Percentiles rank a stretch among this genome's conserved stretches.
Evolutionary conservation across 2,888 invertebrate genomes (phyloP).

Genomic region (Desoria tigrina): DNA sequence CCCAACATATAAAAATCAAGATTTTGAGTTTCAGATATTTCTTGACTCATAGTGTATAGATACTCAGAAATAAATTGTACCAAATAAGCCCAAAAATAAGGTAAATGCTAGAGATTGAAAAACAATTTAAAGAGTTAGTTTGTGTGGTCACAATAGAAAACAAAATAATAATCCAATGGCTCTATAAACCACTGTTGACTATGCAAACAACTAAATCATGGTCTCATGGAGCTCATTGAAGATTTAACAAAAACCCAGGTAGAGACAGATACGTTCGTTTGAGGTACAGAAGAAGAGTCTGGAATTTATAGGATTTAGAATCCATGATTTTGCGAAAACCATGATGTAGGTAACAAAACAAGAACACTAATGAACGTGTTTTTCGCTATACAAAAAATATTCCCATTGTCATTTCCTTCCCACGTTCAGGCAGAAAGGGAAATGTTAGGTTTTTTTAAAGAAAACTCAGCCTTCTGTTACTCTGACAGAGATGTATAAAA

Average conservation of each 20-base stretch:
- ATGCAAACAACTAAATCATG: too few relatives aligned
- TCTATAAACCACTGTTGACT: too few relatives aligned
- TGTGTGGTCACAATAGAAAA: too few relatives aligned
- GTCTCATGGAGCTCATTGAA: too few relatives aligned
- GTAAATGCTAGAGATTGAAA: too few relatives aligned
- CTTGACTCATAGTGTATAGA: too few relatives aligned
- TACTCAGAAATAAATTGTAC: too few relatives aligned
- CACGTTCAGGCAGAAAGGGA: conserved; percentile 17
- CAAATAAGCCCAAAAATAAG: too few relatives aligned
- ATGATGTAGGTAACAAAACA: not conserved
- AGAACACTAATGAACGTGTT: conserved; percentile 9
- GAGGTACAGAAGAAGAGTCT: not conserved
- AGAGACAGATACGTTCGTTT: not conserved
- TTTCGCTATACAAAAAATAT: not conserved
- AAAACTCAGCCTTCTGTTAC: not conserved
- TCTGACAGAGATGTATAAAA: not conserved
- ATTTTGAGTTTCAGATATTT: too few relatives aligned
- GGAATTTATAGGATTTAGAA: conserved; percentile 3
- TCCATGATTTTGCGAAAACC: not conserved
- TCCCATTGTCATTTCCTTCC: conserved; percentile 20
- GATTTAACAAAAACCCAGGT: not conserved
- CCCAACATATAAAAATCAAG: too few relatives aligned
- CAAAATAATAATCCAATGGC: too few relatives aligned
- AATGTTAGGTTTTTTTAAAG: conserved; percentile 5
- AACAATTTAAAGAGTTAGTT: too few relatives aligned